Evolutionary conservation across 92 coral and sea anemone genomes (phyloP).

Genomic region (Porites cylindrica): DNA sequence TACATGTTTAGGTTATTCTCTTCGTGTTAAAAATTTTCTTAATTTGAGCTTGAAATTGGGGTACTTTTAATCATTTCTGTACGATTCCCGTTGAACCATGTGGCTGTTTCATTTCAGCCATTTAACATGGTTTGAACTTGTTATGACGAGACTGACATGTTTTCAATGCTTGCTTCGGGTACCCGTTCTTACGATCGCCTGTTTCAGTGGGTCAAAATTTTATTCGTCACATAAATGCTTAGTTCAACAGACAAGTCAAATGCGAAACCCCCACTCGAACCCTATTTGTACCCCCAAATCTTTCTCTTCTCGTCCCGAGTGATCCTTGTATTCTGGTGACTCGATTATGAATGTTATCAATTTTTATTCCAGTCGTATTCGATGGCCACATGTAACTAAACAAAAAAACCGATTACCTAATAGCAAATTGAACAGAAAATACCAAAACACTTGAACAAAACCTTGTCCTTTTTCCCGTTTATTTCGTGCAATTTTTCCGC

Average conservation of each 20-base stretch:
- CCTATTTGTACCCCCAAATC: background rate
- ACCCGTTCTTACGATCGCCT: constrained; percentile 15
- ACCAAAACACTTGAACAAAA: background rate
- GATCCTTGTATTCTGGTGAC: background rate
- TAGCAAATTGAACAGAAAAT: constrained; percentile 2
- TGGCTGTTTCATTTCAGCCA: background rate
- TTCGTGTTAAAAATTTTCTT: background rate
- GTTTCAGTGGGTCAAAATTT: background rate
- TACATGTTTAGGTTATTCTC: background rate
- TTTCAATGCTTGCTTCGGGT: constrained; percentile 3
- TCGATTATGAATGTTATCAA: constrained; percentile 19
- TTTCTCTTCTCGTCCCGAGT: background rate
- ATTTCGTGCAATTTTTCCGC: background rate
- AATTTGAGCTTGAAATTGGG: background rate
- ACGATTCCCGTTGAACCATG: background rate
- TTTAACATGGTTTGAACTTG: constrained; percentile 10
- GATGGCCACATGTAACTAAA: constrained; percentile 42
- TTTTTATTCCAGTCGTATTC: background rate
- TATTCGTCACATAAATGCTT: background rate
- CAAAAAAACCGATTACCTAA: constrained; percentile 8
- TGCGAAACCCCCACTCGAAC: background rate
- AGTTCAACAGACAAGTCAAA: background rate
- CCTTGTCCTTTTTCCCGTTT: background rate
- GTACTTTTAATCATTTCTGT: background rate
- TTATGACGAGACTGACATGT: constrained; percentile 24